Base-by-base conservation (phyloP, 2,113 vertebrate genomes). In the Arizona elegans region DNA sequence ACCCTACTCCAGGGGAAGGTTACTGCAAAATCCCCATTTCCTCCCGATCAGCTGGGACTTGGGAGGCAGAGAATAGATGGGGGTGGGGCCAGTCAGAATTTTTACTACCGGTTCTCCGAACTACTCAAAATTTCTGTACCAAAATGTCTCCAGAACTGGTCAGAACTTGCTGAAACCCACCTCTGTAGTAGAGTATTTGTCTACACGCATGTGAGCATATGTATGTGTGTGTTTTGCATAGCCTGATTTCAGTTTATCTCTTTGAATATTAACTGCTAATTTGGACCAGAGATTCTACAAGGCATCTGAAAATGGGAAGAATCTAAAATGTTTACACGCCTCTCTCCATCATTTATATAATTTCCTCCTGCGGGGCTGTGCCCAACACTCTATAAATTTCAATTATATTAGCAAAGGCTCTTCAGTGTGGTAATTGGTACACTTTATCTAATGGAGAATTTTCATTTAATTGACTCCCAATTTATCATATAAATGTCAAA, bases 391-490 rank as follows among this genome's bases (percentile, higher is more conserved):
- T 97, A 92, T 96, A 97, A 97, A 97, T 97, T 97, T 97, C 96
- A 97, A 97, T 98, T 97, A 97, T 94, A 93, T 96, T 97, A 98
- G 95, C 96, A 96, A 86, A 96, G 96, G 95, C 93, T 96, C 94
- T 97, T 97, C 95, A 95, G 96, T 92, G 96, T 70, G 92, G 94
- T 97, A 97, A 98, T 98, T 97, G 97, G 95, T 96, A 97, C 92
- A 96, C 96, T 97, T 97, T 97, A 97, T 97, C 96, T 98, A 98
- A 97, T 97, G 95, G 95, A 97, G 91, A 96, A 97, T 97, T 98
- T 97, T 97, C 96, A 96, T 97, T 96, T 98, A 98, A 98, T 98
- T 98, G 97, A 97, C 97, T 98, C 96, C 92, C 97, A 96, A 98
- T 97, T 97, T 97, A 97, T 98, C 97, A 97, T 93, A 97, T 95